A percentile compares a stretch with the other conserved stretches of the same genome.
Conservation (phyloP, 2,113 vertebrate genomes). For the Arenaria interpres region DNA sequence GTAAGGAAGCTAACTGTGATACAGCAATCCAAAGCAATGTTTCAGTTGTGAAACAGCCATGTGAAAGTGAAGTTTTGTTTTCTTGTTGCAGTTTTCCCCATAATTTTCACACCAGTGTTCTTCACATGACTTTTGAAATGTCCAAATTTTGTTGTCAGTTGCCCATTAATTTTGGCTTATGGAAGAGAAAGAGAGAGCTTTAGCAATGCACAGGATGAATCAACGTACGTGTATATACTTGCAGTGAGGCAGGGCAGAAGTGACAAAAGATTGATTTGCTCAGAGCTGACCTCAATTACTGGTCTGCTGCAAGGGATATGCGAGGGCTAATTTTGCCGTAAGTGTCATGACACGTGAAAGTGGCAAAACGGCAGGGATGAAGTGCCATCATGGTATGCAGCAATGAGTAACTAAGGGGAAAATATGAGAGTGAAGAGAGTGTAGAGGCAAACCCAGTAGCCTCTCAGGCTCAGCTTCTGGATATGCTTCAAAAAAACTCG, state of each 20-base stretch:
- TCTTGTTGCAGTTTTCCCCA: not conserved
- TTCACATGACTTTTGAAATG: not conserved
- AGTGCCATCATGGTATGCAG: not conserved
- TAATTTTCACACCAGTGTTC: not conserved
- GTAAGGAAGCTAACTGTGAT: not conserved
- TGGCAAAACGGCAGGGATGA: not conserved
- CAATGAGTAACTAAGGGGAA: not conserved
- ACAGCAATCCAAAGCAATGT: not conserved
- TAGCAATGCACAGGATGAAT: not conserved
- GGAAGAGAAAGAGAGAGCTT: not conserved
- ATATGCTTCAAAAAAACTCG: not conserved
- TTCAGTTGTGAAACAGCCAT: not conserved
- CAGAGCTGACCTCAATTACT: constrained; percentile 4
- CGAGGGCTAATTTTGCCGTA: not conserved
- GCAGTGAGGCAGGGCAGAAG: not conserved
- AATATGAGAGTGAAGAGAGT: not conserved
- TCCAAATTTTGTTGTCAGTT: not conserved
- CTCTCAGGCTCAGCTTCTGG: not conserved
- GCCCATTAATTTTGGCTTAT: not conserved
- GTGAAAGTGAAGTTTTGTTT: not conserved
- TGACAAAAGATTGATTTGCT: constrained; percentile 2
- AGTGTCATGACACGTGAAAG: not conserved
- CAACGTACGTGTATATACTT: not conserved
- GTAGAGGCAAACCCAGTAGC: not conserved
- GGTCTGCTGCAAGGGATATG: not conserved